Evolutionary conservation across 2,797 vertebrate species (phyloP).

Genomic region (Spheniscus humboldti): DNA sequence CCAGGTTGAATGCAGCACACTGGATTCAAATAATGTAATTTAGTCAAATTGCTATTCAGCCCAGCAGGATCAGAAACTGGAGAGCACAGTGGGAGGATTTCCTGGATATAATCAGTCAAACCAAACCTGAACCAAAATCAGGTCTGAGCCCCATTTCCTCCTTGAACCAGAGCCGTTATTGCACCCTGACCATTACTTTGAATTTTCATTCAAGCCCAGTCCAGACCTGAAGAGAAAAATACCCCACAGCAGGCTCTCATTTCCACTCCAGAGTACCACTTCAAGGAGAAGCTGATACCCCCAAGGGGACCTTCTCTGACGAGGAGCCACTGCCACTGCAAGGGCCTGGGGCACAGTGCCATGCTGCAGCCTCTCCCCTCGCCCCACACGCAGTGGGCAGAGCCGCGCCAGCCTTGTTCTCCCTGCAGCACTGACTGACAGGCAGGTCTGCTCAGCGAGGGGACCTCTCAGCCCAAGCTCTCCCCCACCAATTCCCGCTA

Average conservation of each 20-base stretch:
- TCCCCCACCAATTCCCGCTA: fast-evolving
- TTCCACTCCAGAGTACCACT: not conserved
- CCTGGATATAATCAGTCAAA: constrained; percentile 14
- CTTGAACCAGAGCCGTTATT: not conserved
- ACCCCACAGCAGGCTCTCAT: not conserved
- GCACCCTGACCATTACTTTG: not conserved
- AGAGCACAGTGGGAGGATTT: not conserved
- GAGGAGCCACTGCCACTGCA: not conserved
- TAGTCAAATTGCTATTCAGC: not conserved
- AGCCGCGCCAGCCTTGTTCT: not conserved
- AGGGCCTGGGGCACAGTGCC: not conserved
- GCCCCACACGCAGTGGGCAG: not conserved
- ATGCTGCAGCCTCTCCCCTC: not conserved
- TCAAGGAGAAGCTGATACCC: not conserved
- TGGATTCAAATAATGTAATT: constrained; percentile 24
- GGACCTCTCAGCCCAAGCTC: not conserved
- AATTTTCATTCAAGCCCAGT: not conserved
- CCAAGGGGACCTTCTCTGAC: not conserved
- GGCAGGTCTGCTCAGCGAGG: not conserved
- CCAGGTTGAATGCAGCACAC: not conserved
- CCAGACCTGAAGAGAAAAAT: not conserved
- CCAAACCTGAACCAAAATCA: constrained; percentile 5
- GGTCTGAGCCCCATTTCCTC: not conserved
- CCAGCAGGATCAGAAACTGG: constrained; percentile 4
- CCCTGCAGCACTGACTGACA: not conserved